Percentiles rank a stretch among this genome's conserved stretches.
Conservation (phyloP, 2,888 invertebrate species). For the Scotopteryx bipunctaria region DNA sequence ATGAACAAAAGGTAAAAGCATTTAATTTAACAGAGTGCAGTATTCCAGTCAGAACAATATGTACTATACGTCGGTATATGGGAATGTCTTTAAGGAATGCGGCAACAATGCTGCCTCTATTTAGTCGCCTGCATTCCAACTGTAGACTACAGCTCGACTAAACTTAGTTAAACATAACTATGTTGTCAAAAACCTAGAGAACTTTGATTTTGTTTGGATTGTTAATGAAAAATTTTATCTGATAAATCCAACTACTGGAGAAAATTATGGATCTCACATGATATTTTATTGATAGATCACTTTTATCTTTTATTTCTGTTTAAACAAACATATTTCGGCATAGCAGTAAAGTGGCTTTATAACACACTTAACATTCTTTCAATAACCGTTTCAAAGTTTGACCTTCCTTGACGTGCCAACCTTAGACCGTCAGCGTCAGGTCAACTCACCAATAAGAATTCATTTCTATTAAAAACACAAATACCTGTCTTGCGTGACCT, state of each 20-base stretch:
- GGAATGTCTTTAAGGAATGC: slow-evolving; percentile 25
- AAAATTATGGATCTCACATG: too few relatives aligned
- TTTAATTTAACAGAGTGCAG: background rate
- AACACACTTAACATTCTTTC: slow-evolving; percentile 14
- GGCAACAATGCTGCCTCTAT: slow-evolving; percentile 24
- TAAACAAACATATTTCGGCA: background rate
- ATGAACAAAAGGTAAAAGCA: background rate
- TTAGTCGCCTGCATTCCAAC: slow-evolving; percentile 20
- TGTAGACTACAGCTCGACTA: background rate
- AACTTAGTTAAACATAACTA: too few relatives aligned
- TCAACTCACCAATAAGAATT: slow-evolving; percentile 51
- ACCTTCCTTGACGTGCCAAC: slow-evolving; percentile 32
- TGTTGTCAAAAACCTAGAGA: too few relatives aligned
- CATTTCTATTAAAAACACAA: slow-evolving; percentile 56
- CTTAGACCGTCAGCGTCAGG: slow-evolving; percentile 36
- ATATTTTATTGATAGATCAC: background rate
- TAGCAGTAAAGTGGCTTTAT: slow-evolving; percentile 1
- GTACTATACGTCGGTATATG: slow-evolving; percentile 9
- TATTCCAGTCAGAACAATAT: slow-evolving; percentile 1
- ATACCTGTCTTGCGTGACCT: slow-evolving; percentile 57
- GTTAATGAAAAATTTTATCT: background rate
- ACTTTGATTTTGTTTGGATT: background rate
- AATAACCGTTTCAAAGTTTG: slow-evolving; percentile 26
- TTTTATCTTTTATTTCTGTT: background rate
- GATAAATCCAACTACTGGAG: too few relatives aligned